Conservation (phyloP, 1,140 invertebrate genomes). For the Liolophura sinensis region DNA sequence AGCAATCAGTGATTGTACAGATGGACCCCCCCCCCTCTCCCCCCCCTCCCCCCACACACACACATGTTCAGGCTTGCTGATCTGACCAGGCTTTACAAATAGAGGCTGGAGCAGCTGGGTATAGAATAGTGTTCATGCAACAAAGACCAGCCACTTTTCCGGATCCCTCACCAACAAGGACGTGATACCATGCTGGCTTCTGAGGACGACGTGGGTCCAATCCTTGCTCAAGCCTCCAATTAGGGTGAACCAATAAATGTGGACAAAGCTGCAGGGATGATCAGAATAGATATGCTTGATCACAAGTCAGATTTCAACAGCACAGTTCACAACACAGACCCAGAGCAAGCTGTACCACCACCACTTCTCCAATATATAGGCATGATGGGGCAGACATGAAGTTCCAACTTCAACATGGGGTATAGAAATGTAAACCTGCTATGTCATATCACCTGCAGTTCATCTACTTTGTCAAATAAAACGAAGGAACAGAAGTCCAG, state of each 20-base stretch:
- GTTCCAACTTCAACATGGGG: slow-evolving; percentile 14
- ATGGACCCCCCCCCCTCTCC: too few relatives aligned
- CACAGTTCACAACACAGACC: slow-evolving; percentile 11
- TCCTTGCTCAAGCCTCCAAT: slow-evolving; percentile 8
- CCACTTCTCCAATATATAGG: slow-evolving; percentile 24
- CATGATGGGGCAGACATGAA: slow-evolving; percentile 17
- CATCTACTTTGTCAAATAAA: slow-evolving; percentile 15
- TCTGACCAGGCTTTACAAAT: neutral
- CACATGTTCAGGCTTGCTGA: neutral
- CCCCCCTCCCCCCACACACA: neutral
- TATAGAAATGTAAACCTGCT: slow-evolving; percentile 14
- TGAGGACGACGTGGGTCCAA: slow-evolving; percentile 13
- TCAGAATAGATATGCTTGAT: slow-evolving; percentile 17
- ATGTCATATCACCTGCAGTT: slow-evolving; percentile 24
- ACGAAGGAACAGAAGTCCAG: slow-evolving; percentile 5
- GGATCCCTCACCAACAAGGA: neutral
- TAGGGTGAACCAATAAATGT: slow-evolving; percentile 17
- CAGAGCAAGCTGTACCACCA: slow-evolving; percentile 19
- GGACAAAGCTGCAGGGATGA: slow-evolving; percentile 18
- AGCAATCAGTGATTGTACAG: too few relatives aligned
- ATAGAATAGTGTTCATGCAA: neutral
- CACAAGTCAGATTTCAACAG: slow-evolving; percentile 13
- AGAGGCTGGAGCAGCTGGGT: neutral
- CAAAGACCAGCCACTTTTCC: neutral
- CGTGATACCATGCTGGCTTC: slow-evolving; percentile 5